Conservation (phyloP, 2,888 invertebrate genomes). For the Tetranychus piercei region DNA sequence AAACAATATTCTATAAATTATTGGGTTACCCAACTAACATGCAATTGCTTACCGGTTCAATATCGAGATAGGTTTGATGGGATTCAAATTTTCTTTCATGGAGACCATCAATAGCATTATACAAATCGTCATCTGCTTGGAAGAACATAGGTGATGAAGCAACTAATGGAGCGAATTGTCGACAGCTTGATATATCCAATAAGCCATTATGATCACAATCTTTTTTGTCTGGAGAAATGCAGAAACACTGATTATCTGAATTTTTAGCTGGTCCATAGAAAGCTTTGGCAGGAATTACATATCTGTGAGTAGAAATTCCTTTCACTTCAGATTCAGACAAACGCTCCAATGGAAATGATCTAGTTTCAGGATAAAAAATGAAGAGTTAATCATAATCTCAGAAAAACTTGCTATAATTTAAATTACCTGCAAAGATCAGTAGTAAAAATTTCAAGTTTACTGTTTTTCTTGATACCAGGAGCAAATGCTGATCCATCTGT, state of each 20-base stretch:
- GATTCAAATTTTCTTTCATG: constrained; percentile 7
- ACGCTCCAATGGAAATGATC: constrained; percentile 8
- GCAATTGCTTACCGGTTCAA: constrained; percentile 14
- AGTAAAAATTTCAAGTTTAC: constrained; percentile 28
- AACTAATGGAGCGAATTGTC: constrained; percentile 18
- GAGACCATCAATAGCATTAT: constrained; percentile 9
- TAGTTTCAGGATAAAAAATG: background rate
- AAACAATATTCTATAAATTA: too few species aligned
- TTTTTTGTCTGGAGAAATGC: background rate
- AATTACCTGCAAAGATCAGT: constrained; percentile 30
- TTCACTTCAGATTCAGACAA: background rate
- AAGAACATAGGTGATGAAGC: constrained; percentile 20
- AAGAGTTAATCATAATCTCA: background rate
- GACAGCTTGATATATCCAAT: constrained; percentile 22
- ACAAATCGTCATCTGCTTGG: constrained; percentile 5
- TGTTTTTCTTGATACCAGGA: constrained; percentile 26
- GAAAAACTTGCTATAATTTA: background rate
- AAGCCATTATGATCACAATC: constrained; percentile 28
- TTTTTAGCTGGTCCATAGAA: constrained; percentile 16
- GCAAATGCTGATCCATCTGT: constrained; percentile 29
- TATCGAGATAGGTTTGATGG: constrained; percentile 10
- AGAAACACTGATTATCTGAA: constrained; percentile 17
- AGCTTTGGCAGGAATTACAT: constrained; percentile 13
- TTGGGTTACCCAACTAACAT: background rate
- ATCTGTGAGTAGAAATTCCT: constrained; percentile 15